These are phyloP conservation scores for Albula glossodonta DNA, from an alignment of 2,113 vertebrate species.

Conservation along the genomic window DNA sequence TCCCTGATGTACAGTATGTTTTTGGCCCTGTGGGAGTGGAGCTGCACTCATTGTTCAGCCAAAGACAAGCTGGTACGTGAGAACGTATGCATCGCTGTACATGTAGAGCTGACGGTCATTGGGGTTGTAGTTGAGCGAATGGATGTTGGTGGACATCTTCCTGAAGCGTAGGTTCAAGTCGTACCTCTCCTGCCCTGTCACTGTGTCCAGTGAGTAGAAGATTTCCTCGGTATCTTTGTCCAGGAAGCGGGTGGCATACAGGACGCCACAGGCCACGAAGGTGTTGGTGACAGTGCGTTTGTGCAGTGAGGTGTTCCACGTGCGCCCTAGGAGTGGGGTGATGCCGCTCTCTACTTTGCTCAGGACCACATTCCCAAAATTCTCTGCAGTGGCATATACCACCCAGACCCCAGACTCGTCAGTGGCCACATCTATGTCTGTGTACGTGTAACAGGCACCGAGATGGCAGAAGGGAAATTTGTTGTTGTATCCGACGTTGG, in stretches of 20 bases:
- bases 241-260: constrained; percentile 66
- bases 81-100: constrained; percentile 52
- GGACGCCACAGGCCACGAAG: constrained; percentile 67
- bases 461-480: constrained; percentile 66
- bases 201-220: constrained; percentile 68
- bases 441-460: constrained; percentile 55
- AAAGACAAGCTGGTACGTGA: constrained; percentile 25
- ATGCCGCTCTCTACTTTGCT: constrained; percentile 49
- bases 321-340: constrained; percentile 34
- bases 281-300: constrained; percentile 67
- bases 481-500: constrained; percentile 64
- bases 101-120: constrained; percentile 62
- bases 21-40: neutral
- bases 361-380: constrained; percentile 66
- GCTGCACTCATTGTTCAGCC: neutral
- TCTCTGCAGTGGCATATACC: constrained; percentile 55
- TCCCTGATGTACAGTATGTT: neutral
- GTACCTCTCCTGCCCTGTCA: constrained; percentile 56
- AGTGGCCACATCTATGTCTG: constrained; percentile 68
- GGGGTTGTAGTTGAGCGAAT: constrained; percentile 68
- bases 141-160: constrained; percentile 63
- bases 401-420: constrained; percentile 72
- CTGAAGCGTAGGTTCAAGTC: constrained; percentile 55
- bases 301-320: constrained; percentile 65
- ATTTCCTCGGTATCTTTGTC: constrained; percentile 59